phyloP scores from a whole-genome alignment of 2,113 vertebrate species.

The Glaucomys volans region DNA sequence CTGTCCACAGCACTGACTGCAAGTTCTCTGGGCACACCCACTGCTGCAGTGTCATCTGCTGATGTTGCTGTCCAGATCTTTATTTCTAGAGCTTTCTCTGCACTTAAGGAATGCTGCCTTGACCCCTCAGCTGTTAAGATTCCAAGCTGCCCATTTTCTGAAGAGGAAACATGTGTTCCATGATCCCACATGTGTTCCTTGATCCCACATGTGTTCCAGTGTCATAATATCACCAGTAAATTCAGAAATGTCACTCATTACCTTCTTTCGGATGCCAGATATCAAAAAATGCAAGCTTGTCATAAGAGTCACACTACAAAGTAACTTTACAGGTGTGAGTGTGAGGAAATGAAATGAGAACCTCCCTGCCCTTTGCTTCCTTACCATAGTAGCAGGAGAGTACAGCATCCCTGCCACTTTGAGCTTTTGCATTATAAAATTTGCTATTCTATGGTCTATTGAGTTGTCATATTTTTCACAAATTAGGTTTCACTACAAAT shows the following conservation, averaged over 20 bases:
- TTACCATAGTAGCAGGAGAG: not conserved
- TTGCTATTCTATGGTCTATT: not conserved
- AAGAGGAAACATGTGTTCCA: not conserved
- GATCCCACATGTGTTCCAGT: not conserved
- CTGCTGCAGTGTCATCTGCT: not conserved
- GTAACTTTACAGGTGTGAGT: not conserved
- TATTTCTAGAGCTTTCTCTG: not conserved
- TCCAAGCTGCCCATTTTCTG: not conserved
- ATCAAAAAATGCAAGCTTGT: not conserved
- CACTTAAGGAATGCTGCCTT: not conserved
- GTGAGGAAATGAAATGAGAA: not conserved
- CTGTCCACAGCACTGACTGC: no score
- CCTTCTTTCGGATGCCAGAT: not conserved
- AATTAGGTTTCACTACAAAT: not conserved
- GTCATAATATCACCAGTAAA: not conserved
- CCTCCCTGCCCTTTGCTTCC: not conserved
- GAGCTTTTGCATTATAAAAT: not conserved
- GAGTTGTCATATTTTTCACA: not conserved
- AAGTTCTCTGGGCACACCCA: rapidly evolving
- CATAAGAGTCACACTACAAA: not conserved
- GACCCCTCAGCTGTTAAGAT: not conserved
- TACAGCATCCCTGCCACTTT: no score
- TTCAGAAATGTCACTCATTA: not conserved
- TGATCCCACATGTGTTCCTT: not conserved
- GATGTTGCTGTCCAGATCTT: not conserved